Base-by-base conservation (phyloP, 2,888 invertebrate species). In the Cacoxenus indagator region DNA sequence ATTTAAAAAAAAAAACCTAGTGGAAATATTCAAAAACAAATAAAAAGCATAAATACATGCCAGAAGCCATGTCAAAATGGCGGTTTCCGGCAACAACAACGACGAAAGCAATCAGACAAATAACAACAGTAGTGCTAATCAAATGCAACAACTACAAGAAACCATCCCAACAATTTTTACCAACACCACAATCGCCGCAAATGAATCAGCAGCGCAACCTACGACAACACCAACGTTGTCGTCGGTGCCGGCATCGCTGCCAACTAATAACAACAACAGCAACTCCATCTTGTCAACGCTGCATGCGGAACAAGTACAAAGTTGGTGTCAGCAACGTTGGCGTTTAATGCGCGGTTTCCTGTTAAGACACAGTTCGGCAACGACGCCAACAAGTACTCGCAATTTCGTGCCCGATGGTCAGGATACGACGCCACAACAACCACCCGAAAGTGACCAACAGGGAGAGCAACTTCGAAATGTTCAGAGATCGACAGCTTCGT, bases 291-390 rank as follows among this genome's bases (percentile, higher is more conserved):
- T 31, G 78, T 9, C 75, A 76, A 78, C 78, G 22, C 6, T 24
- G 31, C 45, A 62, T 9, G 67, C 71, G 71, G 75, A 76, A 73
- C 77, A 75, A 68, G 68, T 76, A 65, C 75, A 69, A 65, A 66
- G 65, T 26, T 74, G 69, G 70, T 71, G 69, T 24, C 70, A 67
- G 19, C 54, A 71, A 11, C 72, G 73, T 62, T 72, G 73, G 72
- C 72, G 72, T 8, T 45, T 73, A 48, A 26, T 73, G 31, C 72
- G 73, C 3, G 67, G 69, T 26, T 68, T 51, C 45, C 51, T 72
- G 46, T 64, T 68, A 19, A 73, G 67, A 31, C 51, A 61, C 67
- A 68, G 70, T 46, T 55, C 69, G 19, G 24, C 72, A 17, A 65
- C 66, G 14, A 22, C 48, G 24, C 65, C 68, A 46, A 31, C 65